phyloP scores from a whole-genome alignment of 1,140 invertebrate genomes.

The Ridgeia piscesae region DNA sequence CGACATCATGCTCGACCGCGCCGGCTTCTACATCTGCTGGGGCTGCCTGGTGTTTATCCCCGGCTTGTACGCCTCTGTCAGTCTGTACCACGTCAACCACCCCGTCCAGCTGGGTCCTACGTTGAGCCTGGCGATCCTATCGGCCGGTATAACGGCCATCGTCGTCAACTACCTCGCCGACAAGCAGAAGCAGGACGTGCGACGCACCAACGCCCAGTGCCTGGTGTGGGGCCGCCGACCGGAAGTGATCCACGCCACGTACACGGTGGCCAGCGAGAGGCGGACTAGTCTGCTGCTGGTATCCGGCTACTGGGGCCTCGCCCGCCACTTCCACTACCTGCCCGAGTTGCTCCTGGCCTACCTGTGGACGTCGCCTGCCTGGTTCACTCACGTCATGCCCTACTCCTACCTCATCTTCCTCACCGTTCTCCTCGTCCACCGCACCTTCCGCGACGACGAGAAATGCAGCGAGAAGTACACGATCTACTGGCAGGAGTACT shows the following conservation, averaged over 20 bases:
- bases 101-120: conserved; percentile 44
- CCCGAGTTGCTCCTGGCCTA: conserved; percentile 65
- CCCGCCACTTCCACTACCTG: conserved; percentile 67
- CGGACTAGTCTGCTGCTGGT: conserved; percentile 59
- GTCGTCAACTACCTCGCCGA: conserved; percentile 62
- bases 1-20: conserved; percentile 66
- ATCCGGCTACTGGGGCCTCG: conserved; percentile 67
- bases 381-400: conserved; percentile 58
- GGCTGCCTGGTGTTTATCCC: conserved; percentile 66
- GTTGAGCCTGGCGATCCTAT: conserved; percentile 49
- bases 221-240: conserved; percentile 61
- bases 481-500: conserved; percentile 64
- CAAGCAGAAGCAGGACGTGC: conserved; percentile 61
- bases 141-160: conserved; percentile 57
- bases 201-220: conserved; percentile 55
- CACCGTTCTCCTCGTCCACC: conserved; percentile 61
- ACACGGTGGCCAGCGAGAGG: conserved; percentile 47
- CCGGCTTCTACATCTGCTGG: conserved; percentile 68
- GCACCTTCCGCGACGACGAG: conserved; percentile 63
- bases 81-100: conserved; percentile 63
- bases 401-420: conserved; percentile 64
- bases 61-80: conserved; percentile 62
- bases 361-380: conserved; percentile 61
- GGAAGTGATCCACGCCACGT: conserved; percentile 57
- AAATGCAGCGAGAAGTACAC: conserved; percentile 67